phyloP scores from a whole-genome alignment of 2,113 vertebrate genomes.

The Terrapene triunguis region DNA sequence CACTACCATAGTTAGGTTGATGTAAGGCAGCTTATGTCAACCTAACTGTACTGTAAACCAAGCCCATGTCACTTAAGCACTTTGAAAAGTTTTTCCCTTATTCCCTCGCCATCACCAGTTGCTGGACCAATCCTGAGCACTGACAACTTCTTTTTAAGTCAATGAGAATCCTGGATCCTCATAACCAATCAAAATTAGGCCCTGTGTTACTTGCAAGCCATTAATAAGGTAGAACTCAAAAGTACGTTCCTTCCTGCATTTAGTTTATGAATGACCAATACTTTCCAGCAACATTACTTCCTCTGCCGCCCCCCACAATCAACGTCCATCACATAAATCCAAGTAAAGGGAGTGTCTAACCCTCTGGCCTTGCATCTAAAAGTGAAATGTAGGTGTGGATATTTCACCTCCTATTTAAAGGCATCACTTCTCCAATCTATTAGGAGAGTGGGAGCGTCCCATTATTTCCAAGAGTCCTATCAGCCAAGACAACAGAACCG shows the following conservation, averaged over 20 bases:
- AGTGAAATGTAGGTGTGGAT: background rate
- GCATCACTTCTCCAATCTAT: background rate
- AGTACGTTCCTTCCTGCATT: background rate
- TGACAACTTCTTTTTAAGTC: background rate
- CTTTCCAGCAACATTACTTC: background rate
- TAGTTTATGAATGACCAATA: background rate
- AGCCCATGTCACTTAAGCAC: accelerated
- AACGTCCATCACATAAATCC: background rate
- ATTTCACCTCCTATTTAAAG: background rate
- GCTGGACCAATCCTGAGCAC: background rate
- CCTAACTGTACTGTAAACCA: background rate
- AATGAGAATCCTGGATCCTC: background rate
- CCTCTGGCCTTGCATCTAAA: background rate
- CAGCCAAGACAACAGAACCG: background rate
- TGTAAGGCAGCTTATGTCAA: too few species aligned
- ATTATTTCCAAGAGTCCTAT: background rate
- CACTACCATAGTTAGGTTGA: too few species aligned
- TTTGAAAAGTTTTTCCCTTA: background rate
- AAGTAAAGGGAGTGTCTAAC: background rate
- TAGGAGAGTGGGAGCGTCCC: background rate
- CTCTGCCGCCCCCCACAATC: background rate
- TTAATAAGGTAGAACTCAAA: background rate
- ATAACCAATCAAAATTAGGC: background rate
- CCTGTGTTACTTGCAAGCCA: background rate
- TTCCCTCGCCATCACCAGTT: background rate